A percentile compares a stretch with the other conserved stretches of the same genome.
Conservation (phyloP, 1,140 invertebrate genomes). For the Anoplophora glabripennis region DNA sequence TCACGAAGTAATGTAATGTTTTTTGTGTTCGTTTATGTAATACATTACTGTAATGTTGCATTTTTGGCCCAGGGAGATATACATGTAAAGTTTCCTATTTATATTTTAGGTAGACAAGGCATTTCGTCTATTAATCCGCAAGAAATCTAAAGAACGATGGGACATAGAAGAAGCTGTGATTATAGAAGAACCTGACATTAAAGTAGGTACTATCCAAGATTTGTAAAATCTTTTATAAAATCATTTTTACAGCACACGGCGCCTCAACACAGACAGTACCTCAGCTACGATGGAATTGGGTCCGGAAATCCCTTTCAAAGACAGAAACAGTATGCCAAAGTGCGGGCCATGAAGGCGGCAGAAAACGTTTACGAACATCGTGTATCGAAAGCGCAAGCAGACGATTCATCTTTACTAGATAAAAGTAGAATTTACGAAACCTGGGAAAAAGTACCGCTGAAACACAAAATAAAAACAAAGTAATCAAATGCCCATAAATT, state of each 20-base stretch:
- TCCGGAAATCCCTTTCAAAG: slow-evolving; percentile 73
- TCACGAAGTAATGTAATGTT: slow-evolving; percentile 55
- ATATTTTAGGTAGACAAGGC: slow-evolving; percentile 42
- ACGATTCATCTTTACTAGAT: slow-evolving; percentile 66
- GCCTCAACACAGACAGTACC: slow-evolving; percentile 84
- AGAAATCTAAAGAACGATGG: slow-evolving; percentile 54
- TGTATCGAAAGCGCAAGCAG: slow-evolving; percentile 62
- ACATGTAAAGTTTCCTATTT: slow-evolving; percentile 12
- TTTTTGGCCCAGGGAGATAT: background rate
- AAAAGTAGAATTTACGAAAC: slow-evolving; percentile 48
- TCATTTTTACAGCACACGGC: slow-evolving; percentile 66
- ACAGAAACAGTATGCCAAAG: slow-evolving; percentile 69
- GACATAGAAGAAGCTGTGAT: slow-evolving; percentile 52
- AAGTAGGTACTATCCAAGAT: slow-evolving; percentile 36
- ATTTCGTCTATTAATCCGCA: slow-evolving; percentile 55
- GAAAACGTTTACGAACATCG: slow-evolving; percentile 75
- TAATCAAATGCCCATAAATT: slow-evolving; percentile 28
- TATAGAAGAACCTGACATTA: slow-evolving; percentile 46
- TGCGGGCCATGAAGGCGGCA: slow-evolving; percentile 67
- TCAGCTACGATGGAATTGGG: slow-evolving; percentile 76
- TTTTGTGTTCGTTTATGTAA: background rate
- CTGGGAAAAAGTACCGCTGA: slow-evolving; percentile 52
- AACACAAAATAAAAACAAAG: slow-evolving; percentile 75
- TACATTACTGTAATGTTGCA: background rate
- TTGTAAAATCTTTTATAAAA: slow-evolving; percentile 3